Base-by-base conservation (phyloP, 1,140 invertebrate species). In the Listronotus oregonensis region DNA sequence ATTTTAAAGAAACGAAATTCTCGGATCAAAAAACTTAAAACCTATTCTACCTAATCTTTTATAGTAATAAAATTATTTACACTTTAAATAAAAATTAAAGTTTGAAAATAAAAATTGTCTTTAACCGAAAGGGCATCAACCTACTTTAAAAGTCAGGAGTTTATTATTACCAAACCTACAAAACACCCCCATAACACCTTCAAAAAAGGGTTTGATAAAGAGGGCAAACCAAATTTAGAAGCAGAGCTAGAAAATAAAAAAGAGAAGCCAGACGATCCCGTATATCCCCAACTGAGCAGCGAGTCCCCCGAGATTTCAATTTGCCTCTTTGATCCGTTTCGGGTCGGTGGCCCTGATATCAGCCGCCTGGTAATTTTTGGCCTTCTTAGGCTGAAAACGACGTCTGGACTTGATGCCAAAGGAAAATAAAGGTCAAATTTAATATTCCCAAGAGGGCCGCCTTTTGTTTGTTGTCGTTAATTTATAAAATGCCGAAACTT, bases 231-330 rank as follows among this genome's bases (percentile, higher is more conserved):
- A 34, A 58, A 58, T 58, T 58, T 58, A 58, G 27, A 39, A 43
- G 42, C 32, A 14, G 44, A 58, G 21, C 44, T 58, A 6, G 43
- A 47, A 58, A 58, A 58, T 58, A 58, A 34, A 58, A 34, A 27
- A 42, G 44, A 58, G 56, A 47, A 58, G 56, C 43, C 56, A 18
- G 27, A 31, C 21, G 46, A 34, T 27, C 21, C 31, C 43, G n/a
- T 17, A 17, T 21, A 39, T 34, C 17, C 47, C 11, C 12, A 17
- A 56, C 11, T 17, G 10, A 10, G 34, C 8, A 8, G 43, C 47
- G 64, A 67, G 70, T 71, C 71, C 71, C 71, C 71, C 69, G 71
- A 67, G 66, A 69, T 71, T 73, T 73, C 71, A 69, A 73, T 69
- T 73, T 69, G 67, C 56, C 60, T 57, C 57, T 61, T 70, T 70